A percentile compares a stretch with the other conserved stretches of the same genome.
Evolutionary conservation across 2,113 vertebrate species (phyloP).

Genomic region (Hydropotes inermis): DNA sequence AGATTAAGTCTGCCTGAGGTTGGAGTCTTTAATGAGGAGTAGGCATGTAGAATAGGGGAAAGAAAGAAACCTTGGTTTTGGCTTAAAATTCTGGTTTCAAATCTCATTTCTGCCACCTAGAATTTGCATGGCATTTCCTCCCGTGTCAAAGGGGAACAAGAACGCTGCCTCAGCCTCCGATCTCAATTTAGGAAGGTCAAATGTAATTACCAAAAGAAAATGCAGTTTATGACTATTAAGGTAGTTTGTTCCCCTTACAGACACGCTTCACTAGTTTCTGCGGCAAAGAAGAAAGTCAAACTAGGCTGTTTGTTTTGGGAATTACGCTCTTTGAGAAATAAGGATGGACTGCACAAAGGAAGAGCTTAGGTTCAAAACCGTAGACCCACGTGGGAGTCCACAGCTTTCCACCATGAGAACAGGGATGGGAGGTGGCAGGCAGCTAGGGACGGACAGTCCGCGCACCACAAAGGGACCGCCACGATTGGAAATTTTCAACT

Average conservation of each 20-base stretch:
- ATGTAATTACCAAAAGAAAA: not conserved
- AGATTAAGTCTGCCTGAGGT: not conserved
- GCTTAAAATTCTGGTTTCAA: not conserved
- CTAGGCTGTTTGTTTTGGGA: not conserved
- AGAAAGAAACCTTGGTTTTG: not conserved
- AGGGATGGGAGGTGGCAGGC: not conserved
- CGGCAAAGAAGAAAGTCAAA: not conserved
- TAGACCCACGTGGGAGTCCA: not conserved
- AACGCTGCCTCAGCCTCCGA: not conserved
- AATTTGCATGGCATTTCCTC: not conserved
- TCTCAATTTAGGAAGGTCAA: not conserved
- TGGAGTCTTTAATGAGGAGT: not conserved
- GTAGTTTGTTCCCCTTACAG: not conserved
- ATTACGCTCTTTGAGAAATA: not conserved
- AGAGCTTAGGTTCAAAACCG: not conserved
- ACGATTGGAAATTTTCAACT: fast-evolving
- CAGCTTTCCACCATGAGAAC: not conserved
- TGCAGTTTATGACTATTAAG: not conserved
- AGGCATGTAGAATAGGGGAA: not conserved
- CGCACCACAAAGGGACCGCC: not conserved
- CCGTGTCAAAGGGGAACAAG: not conserved
- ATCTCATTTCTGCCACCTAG: not conserved
- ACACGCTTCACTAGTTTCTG: not conserved
- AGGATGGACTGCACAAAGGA: not conserved
- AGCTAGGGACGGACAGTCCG: not conserved